Base-by-base conservation (phyloP, 2,888 invertebrate species). In the Agrotis clavis region DNA sequence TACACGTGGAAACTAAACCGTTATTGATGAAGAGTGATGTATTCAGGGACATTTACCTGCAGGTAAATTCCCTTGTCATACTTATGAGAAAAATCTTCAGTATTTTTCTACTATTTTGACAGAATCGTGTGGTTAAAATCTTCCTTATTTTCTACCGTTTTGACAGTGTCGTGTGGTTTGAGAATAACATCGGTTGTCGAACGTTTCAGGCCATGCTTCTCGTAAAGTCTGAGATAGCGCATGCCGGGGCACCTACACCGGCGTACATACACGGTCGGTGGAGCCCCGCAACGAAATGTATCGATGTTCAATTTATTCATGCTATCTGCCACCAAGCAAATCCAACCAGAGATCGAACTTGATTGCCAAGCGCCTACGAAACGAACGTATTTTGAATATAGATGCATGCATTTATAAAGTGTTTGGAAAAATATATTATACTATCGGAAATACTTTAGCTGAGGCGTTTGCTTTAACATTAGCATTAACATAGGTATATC, bases 221-320 rank as follows among this genome's bases (percentile, higher is more conserved):
- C 86, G 84, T 87, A 87, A 87, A 90, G 51, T 57, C 66, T 77
- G 80, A 81, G 85, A 86, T 84, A 86, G 84, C 77, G 74, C 67
- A 63, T 69, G 74, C 73, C 66, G 57, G 51, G 19, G 47, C 16
- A 57, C n/a, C 57, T 35, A 57, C 13, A 56, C 53, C 41, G 45
- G 62, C 73, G 72, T 59, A 77, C 60, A 62, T 30, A 35, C 73
- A 47, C 47, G 69, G 21, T 48, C 25, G 71, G 61, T 48, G 48
- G 71, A 54, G 45, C 77, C 68, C 76, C 63, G 67, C 79, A 77
- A 75, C 74, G 71, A 83, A 86, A 87, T 86, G 80, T 89, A 89
- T 88, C 86, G 86, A 79, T 77, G 82, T 82, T 85, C 88, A 87
- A 88, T 90, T 88, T 91, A 91, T 91, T 89, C 88, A 87, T 86